These are phyloP conservation scores for Perizoma affinitatum DNA, from an alignment of 2,888 invertebrate species.

Conservation along the genomic window DNA sequence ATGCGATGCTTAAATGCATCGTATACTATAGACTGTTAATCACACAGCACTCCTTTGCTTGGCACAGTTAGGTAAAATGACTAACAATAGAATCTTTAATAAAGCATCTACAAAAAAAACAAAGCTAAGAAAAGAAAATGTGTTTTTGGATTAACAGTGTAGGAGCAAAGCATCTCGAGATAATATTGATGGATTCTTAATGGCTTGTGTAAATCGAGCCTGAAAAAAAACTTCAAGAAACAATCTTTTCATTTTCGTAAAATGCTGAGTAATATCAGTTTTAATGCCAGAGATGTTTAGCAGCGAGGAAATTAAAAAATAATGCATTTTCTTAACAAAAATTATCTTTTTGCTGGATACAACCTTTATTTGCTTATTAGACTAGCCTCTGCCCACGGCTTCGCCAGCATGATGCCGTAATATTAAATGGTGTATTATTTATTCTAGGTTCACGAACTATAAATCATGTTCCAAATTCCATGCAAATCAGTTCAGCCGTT, in stretches of 20 bases:
- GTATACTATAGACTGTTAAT: too few relatives aligned
- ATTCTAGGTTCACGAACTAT: too few relatives aligned
- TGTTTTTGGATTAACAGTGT: slow-evolving; percentile 25
- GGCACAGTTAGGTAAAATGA: background rate
- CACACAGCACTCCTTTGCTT: background rate
- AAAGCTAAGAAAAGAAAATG: background rate
- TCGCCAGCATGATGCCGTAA: too few relatives aligned
- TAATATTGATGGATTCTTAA: slow-evolving; percentile 46
- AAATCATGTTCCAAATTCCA: too few relatives aligned
- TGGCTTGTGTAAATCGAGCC: slow-evolving; percentile 43
- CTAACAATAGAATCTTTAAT: background rate
- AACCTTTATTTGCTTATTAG: too few relatives aligned
- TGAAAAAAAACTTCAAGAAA: slow-evolving; percentile 14
- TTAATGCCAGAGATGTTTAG: too few relatives aligned
- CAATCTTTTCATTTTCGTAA: slow-evolving; percentile 8
- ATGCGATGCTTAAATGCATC: too few relatives aligned
- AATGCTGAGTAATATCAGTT: background rate
- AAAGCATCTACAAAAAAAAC: background rate
- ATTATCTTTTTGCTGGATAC: too few relatives aligned
- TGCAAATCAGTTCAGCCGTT: too few relatives aligned
- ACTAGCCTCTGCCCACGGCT: too few relatives aligned
- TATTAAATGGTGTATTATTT: too few relatives aligned
- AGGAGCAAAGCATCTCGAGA: slow-evolving; percentile 28
- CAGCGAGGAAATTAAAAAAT: background rate
- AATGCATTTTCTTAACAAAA: background rate